Evolutionary conservation across 2,797 vertebrate genomes (phyloP).

Genomic region (Coccyzus lansbergi): DNA sequence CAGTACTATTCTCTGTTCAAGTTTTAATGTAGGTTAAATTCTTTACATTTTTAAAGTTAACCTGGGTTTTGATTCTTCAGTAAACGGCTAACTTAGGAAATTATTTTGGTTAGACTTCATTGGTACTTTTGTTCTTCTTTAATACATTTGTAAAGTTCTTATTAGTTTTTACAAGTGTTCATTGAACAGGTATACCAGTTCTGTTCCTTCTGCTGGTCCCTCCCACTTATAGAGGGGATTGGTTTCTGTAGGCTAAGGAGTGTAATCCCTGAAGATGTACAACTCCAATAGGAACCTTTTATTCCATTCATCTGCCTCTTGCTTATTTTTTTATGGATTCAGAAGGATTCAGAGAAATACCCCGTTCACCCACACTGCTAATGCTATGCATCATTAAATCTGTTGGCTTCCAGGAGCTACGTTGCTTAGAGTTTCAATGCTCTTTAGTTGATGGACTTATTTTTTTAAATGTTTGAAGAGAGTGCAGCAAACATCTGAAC

Average conservation of each 20-base stretch:
- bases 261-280: neutral
- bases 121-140: neutral
- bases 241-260: neutral
- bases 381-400: neutral
- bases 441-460: neutral
- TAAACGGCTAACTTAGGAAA: conserved; percentile 58
- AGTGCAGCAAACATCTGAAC: neutral
- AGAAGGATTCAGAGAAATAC: neutral
- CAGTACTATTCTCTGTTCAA: neutral
- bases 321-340: neutral
- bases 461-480: neutral
- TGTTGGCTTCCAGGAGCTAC: neutral
- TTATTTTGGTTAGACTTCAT: neutral
- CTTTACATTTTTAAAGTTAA: neutral
- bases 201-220: neutral
- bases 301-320: neutral
- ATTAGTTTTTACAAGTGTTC: neutral
- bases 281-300: neutral
- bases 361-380: neutral
- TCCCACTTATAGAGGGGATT: neutral
- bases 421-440: neutral
- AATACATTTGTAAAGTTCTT: neutral
- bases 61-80: conserved; percentile 2
- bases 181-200: neutral
- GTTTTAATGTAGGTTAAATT: neutral